A percentile compares a stretch with the other conserved stretches of the same genome.
These are phyloP conservation scores for Keiferia lycopersicella DNA, from an alignment of 2,888 invertebrate species.

Conservation along the genomic window DNA sequence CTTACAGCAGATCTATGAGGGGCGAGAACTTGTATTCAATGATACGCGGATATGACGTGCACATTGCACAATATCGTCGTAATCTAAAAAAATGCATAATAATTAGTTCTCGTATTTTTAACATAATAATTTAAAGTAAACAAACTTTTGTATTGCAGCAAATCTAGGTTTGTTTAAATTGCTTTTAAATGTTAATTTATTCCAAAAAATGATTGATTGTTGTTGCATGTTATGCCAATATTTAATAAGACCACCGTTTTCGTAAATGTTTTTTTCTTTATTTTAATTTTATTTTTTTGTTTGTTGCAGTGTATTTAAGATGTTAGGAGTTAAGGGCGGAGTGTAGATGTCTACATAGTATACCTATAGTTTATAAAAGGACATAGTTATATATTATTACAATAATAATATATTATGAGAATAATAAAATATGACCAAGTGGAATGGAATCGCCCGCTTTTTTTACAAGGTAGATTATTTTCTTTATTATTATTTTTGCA, in stretches of 20 bases:
- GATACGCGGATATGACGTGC: too few species aligned
- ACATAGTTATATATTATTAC: constrained; percentile 80
- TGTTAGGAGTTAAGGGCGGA: constrained; percentile 74
- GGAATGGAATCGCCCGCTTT: constrained; percentile 72
- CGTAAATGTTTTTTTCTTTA: constrained; percentile 48
- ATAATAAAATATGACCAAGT: constrained; percentile 64
- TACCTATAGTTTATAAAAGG: constrained; percentile 78
- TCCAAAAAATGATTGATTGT: too few species aligned
- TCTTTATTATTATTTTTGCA: constrained; percentile 52
- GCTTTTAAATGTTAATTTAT: background rate
- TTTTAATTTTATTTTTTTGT: constrained; percentile 58
- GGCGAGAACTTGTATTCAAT: too few species aligned
- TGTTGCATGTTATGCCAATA: too few species aligned
- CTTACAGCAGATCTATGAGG: too few species aligned
- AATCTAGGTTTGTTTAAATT: too few species aligned
- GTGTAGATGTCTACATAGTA: constrained; percentile 80
- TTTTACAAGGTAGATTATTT: constrained; percentile 67
- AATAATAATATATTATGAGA: constrained; percentile 79
- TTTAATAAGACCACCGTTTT: too few species aligned
- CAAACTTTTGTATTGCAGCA: too few species aligned
- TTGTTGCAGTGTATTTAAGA: constrained; percentile 81
- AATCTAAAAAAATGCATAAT: too few species aligned
- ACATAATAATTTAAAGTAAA: too few species aligned
- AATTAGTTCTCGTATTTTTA: too few species aligned
- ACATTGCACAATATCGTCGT: too few species aligned